Evolutionary conservation across 2,797 vertebrate genomes (phyloP).

Genomic region (Phoxinus dragarum): DNA sequence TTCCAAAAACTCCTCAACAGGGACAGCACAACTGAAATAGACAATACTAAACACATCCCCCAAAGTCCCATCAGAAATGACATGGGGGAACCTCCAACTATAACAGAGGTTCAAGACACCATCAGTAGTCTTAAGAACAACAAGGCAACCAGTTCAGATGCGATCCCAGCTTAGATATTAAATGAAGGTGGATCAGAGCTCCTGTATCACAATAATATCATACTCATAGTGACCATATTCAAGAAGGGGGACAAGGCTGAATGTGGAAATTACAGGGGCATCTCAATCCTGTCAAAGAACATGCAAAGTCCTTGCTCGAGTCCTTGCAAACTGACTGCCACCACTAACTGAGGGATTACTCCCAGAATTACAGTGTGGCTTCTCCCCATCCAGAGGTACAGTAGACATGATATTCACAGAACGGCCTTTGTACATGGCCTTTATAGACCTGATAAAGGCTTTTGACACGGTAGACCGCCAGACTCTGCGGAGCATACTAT

Average conservation of each 20-base stretch:
- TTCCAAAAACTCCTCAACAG: conserved; percentile 31
- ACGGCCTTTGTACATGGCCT: too few relatives aligned
- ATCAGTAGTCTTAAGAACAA: conserved; percentile 38
- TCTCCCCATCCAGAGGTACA: too few relatives aligned
- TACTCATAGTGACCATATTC: conserved; percentile 14
- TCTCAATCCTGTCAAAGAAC: too few relatives aligned
- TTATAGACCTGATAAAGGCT: too few relatives aligned
- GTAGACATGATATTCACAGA: too few relatives aligned
- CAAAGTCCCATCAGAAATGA: too few relatives aligned
- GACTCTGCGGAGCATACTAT: too few relatives aligned
- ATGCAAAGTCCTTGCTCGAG: neutral
- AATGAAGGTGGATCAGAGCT: neutral
- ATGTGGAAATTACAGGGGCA: too few relatives aligned
- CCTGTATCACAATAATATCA: conserved; percentile 15
- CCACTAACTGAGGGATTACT: conserved; percentile 22
- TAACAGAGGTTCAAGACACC: conserved; percentile 4
- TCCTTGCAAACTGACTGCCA: conserved; percentile 4
- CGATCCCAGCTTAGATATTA: conserved; percentile 30
- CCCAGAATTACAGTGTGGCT: neutral
- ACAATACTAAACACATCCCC: too few relatives aligned
- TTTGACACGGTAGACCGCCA: too few relatives aligned
- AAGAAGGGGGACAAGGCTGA: neutral
- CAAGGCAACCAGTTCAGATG: conserved; percentile 26
- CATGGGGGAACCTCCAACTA: neutral
- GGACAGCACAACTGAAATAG: neutral